Evolutionary conservation across 2,113 vertebrate species (phyloP).

Genomic region (Trochalopteron elliotii): DNA sequence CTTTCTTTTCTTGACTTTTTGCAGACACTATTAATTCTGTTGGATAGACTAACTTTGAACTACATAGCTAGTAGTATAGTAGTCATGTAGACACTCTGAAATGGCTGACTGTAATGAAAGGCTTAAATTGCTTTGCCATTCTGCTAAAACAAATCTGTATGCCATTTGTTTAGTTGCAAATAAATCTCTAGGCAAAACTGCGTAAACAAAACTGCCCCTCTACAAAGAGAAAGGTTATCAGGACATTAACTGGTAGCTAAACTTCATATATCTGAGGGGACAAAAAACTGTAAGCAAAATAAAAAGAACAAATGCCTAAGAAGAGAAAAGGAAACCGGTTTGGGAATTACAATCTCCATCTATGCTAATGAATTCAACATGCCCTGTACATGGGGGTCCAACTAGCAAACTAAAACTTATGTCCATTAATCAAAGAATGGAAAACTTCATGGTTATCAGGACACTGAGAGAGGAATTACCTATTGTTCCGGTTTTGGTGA

Average conservation of each 20-base stretch:
- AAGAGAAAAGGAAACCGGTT: background rate
- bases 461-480: background rate
- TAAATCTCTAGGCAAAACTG: constrained; percentile 10
- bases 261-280: background rate
- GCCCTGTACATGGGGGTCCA: background rate
- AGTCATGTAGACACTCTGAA: background rate
- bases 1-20: background rate
- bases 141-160: background rate
- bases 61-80: background rate
- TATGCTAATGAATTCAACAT: background rate
- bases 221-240: background rate
- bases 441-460: background rate
- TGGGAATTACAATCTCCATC: background rate
- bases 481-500: background rate
- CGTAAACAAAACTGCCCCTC: constrained; percentile 1
- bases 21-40: background rate
- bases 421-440: background rate
- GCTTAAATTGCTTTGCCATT: background rate
- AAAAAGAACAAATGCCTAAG: background rate
- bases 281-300: background rate
- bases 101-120: background rate
- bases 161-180: constrained; percentile 33
- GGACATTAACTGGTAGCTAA: background rate
- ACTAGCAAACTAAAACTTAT: background rate
- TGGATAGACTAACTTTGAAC: background rate